Evolutionary conservation across 2,888 invertebrate genomes (phyloP), one percentile per base, ranked within the genome.

Genomic region (Coecobrya sp.): DNA sequence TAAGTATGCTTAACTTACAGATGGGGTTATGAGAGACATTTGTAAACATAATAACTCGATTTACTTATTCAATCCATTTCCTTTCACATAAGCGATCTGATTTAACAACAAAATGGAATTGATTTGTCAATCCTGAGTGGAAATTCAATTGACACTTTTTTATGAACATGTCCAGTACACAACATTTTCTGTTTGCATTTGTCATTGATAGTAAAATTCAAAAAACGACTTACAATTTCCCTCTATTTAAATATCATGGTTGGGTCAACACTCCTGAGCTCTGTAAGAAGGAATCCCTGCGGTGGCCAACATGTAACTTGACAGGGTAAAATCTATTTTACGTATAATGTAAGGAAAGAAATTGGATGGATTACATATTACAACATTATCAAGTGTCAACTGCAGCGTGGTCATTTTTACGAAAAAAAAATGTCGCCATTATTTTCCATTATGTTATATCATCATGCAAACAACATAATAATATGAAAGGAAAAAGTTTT

Each of bases 331-430:
- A 73, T 73, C 13, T 73, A 19, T 42, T 73, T 19, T n/a, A 1
- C 36, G 36, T 7, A 36, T 7, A 36, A n/a, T n/a, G 4, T n/a
- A n/a, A 3, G 25, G 11, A 62, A 62, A 62, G 13, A 62, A 59
- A 5, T 62, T 19, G 25, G 4, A 62, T n/a, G 10, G 49, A 55
- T 55, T n/a, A 55, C 55, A 36, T 36, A 36, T 36, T 55, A 55
- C 55, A 62, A n/a, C 62, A 73, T 73, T 73, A 42, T 42, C 42
- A 42, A 36, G 59, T 82, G 82, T 82, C 82, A 82, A 82, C 19
- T 59, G 59, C 82, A 82, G 82, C 36, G n/a, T 82, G 55, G 42
- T 82, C 82, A 82, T 13, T 59, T 82, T 62, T 82, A 42, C 16
- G 0, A 11, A 19, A 19, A 25, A 79, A 79, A 52, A 49, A 13